Base-by-base conservation (phyloP, 2,797 vertebrate genomes). In the Poecile montanus region DNA sequence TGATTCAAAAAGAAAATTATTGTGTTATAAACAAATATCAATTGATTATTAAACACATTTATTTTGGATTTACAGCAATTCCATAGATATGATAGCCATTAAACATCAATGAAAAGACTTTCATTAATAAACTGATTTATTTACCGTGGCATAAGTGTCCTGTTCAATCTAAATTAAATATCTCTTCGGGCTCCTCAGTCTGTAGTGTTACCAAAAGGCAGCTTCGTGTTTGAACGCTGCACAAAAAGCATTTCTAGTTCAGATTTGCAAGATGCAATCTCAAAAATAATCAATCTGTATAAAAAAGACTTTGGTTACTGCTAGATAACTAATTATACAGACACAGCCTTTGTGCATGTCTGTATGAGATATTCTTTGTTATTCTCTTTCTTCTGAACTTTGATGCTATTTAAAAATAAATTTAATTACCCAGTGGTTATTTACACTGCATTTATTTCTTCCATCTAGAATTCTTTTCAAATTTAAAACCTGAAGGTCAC, bases 21-120 rank as follows among this genome's bases (percentile, higher is more conserved):
- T 91, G 66, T 66, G 61, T 77, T 94, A 85, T 93, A 97, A 98
- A 97, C 97, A 97, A 95, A 94, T 96, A 97, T 62, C 86, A 96
- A 96, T 98, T 96, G 98, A 97, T 97, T 98, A 98, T 97, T 97
- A 97, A 98, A 95, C 90, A 87, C 97, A 97, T 98, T 98, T 97
- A 97, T 97, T 97, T 97, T 97, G 84, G 94, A 94, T 97, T 96
- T 97, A 91, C 96, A 95, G 93, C 96, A 97, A 91, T 95, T 94
- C 96, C 92, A 96, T 82, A 97, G 68, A 97, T 97, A 95, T 88
- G 93, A 74, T 80, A 95, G 96, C 97, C 95, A 93, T 97, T 97
- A 97, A 97, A 96, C 93, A 97, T 96, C 96, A 93, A 88, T 88
- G 93, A 95, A 88, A 94, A 97, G 87, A 72, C 91, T 97, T 97